phyloP scores from a whole-genome alignment of 2,888 invertebrate species.

The Gymnocheta viridis region DNA sequence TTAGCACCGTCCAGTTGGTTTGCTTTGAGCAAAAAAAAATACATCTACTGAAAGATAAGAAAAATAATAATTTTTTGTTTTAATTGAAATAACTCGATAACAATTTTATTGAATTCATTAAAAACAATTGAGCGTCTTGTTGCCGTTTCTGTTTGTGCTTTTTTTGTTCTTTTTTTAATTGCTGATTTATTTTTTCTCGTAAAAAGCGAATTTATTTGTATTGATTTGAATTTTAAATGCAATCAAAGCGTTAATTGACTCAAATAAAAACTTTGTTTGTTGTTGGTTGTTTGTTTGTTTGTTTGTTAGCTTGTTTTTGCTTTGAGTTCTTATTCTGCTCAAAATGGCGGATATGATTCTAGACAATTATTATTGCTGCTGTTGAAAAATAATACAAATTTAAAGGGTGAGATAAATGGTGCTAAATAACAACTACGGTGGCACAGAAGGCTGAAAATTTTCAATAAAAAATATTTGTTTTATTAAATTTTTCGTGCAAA shows the following conservation, averaged over 20 bases:
- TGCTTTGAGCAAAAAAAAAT: slow-evolving; percentile 1
- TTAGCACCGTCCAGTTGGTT: slow-evolving; percentile 8
- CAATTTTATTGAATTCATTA: slow-evolving; percentile 58
- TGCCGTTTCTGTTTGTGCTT: not conserved
- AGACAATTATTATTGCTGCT: not conserved
- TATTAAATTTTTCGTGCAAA: no score
- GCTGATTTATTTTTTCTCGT: slow-evolving; percentile 1
- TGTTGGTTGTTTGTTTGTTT: not conserved
- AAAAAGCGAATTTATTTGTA: slow-evolving; percentile 24
- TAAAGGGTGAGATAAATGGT: slow-evolving; percentile 4
- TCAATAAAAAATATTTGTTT: not conserved
- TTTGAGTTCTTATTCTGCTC: not conserved
- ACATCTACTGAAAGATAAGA: not conserved
- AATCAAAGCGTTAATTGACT: slow-evolving; percentile 66
- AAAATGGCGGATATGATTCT: slow-evolving; percentile 44
- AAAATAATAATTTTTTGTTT: slow-evolving; percentile 24
- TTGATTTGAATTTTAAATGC: slow-evolving; percentile 54
- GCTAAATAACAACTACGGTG: not conserved
- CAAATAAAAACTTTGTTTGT: slow-evolving; percentile 30
- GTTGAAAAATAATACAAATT: not conserved
- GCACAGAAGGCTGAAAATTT: not conserved
- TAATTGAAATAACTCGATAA: slow-evolving; percentile 51
- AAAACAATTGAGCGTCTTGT: slow-evolving; percentile 38
- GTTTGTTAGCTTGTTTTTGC: not conserved
- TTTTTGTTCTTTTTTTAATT: not conserved